phyloP scores from a whole-genome alignment of 1,140 invertebrate genomes.

The Cydia splendana region DNA sequence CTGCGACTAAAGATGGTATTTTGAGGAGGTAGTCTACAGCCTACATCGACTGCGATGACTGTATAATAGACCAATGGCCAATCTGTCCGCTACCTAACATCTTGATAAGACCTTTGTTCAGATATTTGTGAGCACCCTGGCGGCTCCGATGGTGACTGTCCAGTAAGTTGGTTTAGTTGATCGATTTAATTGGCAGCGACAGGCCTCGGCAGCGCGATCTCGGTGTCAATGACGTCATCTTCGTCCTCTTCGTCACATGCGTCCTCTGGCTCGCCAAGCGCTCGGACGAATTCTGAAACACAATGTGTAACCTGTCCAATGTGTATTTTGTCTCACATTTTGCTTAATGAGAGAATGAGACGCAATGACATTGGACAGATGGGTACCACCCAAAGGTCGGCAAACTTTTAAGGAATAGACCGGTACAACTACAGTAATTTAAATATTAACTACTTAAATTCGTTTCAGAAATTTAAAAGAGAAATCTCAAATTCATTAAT shows the following conservation, averaged over 20 bases:
- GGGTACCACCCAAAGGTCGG: neutral
- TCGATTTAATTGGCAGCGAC: constrained; percentile 51
- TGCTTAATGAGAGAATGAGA: too few relatives aligned
- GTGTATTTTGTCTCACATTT: too few relatives aligned
- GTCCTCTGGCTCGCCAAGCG: constrained; percentile 90
- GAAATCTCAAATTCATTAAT: too few relatives aligned
- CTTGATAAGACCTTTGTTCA: too few relatives aligned
- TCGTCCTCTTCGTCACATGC: constrained; percentile 90
- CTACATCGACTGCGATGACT: too few relatives aligned
- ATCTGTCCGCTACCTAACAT: too few relatives aligned
- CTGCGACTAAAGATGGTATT: too few relatives aligned
- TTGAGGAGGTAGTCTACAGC: too few relatives aligned
- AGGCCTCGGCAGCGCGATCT: constrained; percentile 54
- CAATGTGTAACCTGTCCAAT: neutral
- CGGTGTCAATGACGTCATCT: constrained; percentile 79
- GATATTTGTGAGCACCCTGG: neutral
- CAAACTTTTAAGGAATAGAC: neutral
- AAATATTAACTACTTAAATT: neutral
- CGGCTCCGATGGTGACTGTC: too few relatives aligned
- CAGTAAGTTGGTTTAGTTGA: neutral
- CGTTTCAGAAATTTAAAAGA: too few relatives aligned
- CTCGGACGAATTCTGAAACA: constrained; percentile 90
- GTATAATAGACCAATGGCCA: too few relatives aligned
- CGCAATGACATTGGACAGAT: too few relatives aligned
- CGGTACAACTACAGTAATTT: neutral